Conservation (phyloP, 1,140 invertebrate species). For the Laodelphax striatellus region DNA sequence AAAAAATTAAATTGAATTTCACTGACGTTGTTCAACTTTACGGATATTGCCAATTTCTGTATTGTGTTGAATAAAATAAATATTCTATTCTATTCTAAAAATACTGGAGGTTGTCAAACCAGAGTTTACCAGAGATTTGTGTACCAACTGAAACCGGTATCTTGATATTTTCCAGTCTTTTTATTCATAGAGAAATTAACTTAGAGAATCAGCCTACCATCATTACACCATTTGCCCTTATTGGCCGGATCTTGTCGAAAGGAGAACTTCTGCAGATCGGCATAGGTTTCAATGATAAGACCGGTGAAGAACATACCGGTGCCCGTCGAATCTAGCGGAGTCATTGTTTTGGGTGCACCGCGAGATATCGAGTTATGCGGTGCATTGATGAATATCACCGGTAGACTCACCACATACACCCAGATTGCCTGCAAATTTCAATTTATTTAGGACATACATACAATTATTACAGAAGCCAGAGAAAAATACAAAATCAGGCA, state of each 20-base stretch:
- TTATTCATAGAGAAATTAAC: no score
- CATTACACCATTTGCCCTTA: slow-evolving; percentile 80
- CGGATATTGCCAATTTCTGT: no score
- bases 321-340: slow-evolving; percentile 70
- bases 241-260: slow-evolving; percentile 79
- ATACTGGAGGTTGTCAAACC: no score
- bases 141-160: no score
- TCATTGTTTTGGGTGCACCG: slow-evolving; percentile 63
- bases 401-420: slow-evolving; percentile 85
- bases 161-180: no score
- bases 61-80: no score
- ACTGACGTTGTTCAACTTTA: no score
- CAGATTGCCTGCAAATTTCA: slow-evolving; percentile 60
- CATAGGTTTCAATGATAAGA: slow-evolving; percentile 73
- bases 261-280: slow-evolving; percentile 82
- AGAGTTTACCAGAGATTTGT: no score
- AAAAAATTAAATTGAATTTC: no score
- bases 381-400: slow-evolving; percentile 84
- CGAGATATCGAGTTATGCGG: slow-evolving; percentile 60
- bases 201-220: slow-evolving; percentile 47
- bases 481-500: background rate
- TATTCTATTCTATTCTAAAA: no score
- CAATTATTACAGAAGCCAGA: no score
- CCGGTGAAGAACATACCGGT: slow-evolving; percentile 73
- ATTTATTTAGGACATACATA: background rate